Conservation (phyloP, 2,113 vertebrate species). For the Isurus oxyrinchus region DNA sequence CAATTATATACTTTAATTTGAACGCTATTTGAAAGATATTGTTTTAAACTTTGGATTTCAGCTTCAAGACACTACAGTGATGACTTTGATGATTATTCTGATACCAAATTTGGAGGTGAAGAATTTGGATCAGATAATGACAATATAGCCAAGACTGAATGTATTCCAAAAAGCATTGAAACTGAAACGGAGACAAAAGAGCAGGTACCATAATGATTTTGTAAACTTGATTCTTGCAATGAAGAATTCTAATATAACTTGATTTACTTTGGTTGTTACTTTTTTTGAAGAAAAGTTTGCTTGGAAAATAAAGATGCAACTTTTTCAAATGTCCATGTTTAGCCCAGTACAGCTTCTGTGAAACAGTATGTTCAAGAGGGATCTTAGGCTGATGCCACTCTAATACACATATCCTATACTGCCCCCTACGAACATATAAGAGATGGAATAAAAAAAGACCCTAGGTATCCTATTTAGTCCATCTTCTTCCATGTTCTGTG, state of each 20-base stretch:
- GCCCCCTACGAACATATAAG: not conserved
- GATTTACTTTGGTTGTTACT: not conserved
- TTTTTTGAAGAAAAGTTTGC: not conserved
- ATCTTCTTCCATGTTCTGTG: not conserved
- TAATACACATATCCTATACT: not conserved
- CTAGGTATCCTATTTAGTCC: not conserved
- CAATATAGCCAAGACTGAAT: not conserved
- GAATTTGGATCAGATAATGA: conserved; percentile 39
- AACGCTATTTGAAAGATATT: not conserved
- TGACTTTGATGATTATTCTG: conserved; percentile 77
- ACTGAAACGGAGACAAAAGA: not conserved
- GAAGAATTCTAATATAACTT: not conserved
- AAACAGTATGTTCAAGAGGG: not conserved
- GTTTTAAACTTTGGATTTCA: not conserved
- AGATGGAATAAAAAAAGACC: not conserved
- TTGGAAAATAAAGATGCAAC: not conserved
- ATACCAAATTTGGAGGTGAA: conserved; percentile 46
- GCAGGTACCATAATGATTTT: not conserved
- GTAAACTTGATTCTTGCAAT: not conserved
- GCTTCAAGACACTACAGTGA: conserved; percentile 72
- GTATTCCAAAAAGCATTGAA: not conserved
- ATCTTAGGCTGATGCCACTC: not conserved
- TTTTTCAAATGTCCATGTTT: not conserved
- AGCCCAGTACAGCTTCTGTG: not conserved
- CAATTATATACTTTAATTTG: not conserved